Base-by-base conservation (phyloP, 2,797 vertebrate genomes). In the Paedocypris micromegethes region DNA sequence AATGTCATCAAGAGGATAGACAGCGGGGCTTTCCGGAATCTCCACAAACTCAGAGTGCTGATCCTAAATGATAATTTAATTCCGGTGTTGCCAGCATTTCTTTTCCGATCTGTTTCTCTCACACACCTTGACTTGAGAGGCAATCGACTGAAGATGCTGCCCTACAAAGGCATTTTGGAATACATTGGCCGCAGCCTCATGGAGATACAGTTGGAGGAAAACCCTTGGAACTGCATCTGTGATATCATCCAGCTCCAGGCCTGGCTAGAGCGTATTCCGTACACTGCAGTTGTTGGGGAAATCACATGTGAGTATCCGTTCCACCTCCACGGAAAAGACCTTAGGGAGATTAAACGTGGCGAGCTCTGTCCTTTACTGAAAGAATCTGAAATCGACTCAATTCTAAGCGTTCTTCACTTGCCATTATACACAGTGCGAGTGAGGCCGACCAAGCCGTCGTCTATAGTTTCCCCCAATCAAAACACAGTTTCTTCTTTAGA, bases 31-130 rank as follows among this genome's bases (percentile, higher is more conserved):
- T 94, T 99, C 85, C 91, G 94, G 85, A 96, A 98, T 83, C 91
- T 99, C 76, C 94, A 93, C 85, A 98, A 97, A 86, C 90, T 99
- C 73, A 91, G 96, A 77, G 97, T 99, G 79, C 91, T 99, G 81
- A 99, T 99, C 81, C 90, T 99, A 81, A 99, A 99, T 66, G 96
- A 99, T 88, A 99, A 99, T 83, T 93, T 99, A 81, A 97, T 99
- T 85, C 97, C 94, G 61, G 86, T 92, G 69, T 85, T 99, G 77
- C 97, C 97, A 41, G 82, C 84, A 67, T 85, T 89, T 80, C 87
- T 91, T 68, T 90, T 91, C 82, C 88, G 87, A 83, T 87, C 89
- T 9, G 87, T 91, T 66, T 91, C 88, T 78, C 83, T 99, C 87
- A 98, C 95, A 82, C 97, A 99, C 87, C 88, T 99, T 75, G 97